These are phyloP conservation scores for Chironomus tentans DNA, from an alignment of 2,888 invertebrate genomes.

Conservation along the genomic window DNA sequence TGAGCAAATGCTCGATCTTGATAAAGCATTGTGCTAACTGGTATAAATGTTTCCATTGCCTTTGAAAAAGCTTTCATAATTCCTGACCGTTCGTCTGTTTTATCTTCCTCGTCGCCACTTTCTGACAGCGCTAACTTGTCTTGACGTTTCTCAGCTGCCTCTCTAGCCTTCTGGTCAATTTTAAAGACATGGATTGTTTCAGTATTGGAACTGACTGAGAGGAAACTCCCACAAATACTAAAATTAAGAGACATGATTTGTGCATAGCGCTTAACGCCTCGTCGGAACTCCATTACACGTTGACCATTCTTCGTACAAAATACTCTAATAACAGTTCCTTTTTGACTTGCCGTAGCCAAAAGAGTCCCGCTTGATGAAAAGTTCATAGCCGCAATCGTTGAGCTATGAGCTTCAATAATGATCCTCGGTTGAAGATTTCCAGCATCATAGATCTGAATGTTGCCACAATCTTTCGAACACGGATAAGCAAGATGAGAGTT, in stretches of 20 bases:
- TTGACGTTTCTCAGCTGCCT: constrained; percentile 34
- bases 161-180: constrained; percentile 37
- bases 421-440: constrained; percentile 35
- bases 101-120: constrained; percentile 12
- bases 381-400: constrained; percentile 38
- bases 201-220: constrained; percentile 41
- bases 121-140: constrained; percentile 25
- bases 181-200: constrained; percentile 42
- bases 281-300: constrained; percentile 40
- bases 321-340: constrained; percentile 42
- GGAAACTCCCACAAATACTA: constrained; percentile 37
- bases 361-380: constrained; percentile 40
- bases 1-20: constrained; percentile 43
- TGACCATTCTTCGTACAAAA: constrained; percentile 42
- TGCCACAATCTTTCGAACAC: constrained; percentile 34
- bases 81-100: background rate
- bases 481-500: constrained; percentile 42
- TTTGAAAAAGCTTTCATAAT: constrained; percentile 31
- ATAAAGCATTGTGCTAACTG: constrained; percentile 40
- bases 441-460: constrained; percentile 40
- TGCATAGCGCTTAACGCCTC: constrained; percentile 41
- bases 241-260: constrained; percentile 40
- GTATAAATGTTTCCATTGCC: constrained; percentile 40
- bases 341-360: constrained; percentile 41
- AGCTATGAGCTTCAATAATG: constrained; percentile 39